A percentile compares a stretch with the other conserved stretches of the same genome.
phyloP scores from a whole-genome alignment of 2,888 invertebrate genomes.

The Tetropium fuscum region DNA sequence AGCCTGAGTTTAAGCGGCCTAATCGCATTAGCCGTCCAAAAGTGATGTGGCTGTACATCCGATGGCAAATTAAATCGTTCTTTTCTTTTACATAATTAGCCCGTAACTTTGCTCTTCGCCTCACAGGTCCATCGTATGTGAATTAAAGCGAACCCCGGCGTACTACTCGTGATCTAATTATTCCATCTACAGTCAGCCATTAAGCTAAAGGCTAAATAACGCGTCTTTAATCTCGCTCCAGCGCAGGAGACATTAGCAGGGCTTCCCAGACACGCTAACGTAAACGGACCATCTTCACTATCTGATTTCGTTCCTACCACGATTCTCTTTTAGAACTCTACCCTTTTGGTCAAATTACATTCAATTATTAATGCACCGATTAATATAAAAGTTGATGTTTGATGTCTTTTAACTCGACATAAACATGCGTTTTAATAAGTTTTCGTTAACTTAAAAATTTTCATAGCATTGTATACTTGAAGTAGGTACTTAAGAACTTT shows the following conservation, averaged over 20 bases:
- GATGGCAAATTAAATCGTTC: constrained; percentile 38
- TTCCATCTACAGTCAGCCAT: constrained; percentile 60
- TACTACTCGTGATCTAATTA: constrained; percentile 63
- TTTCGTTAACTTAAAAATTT: no score
- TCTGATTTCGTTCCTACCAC: constrained; percentile 7
- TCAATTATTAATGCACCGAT: constrained; percentile 22
- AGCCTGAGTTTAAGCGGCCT: constrained; percentile 52
- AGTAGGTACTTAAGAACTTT: no score
- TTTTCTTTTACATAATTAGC: constrained; percentile 34
- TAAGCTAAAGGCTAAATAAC: constrained; percentile 64
- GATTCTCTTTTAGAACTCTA: constrained; percentile 8
- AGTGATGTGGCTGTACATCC: constrained; percentile 45
- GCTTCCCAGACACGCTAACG: constrained; percentile 8
- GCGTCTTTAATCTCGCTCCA: constrained; percentile 61
- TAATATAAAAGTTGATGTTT: constrained; percentile 12
- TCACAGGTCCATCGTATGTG: constrained; percentile 53
- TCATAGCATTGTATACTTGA: no score
- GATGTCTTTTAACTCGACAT: no score
- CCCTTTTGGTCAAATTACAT: constrained; percentile 19
- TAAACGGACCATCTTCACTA: constrained; percentile 8
- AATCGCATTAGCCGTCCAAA: constrained; percentile 55
- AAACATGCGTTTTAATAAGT: no score
- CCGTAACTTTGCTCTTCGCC: constrained; percentile 43
- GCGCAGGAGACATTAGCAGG: constrained; percentile 18
- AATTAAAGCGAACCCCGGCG: constrained; percentile 60